Base-by-base conservation (phyloP, 2,113 vertebrate genomes). In the Callithrix jacchus region DNA sequence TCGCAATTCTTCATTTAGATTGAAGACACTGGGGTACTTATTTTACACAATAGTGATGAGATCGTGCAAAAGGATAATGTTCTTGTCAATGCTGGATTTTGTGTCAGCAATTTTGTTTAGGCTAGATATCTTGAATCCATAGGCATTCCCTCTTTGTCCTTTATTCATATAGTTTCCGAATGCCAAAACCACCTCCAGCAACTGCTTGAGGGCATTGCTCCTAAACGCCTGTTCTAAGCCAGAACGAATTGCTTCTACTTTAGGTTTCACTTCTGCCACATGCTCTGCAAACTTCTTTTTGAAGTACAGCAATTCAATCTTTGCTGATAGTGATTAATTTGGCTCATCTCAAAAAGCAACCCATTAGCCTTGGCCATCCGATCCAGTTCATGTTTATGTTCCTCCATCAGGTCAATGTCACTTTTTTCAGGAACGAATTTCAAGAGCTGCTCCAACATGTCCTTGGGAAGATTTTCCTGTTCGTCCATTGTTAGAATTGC, bases 111-210 rank as follows among this genome's bases (percentile, higher is more conserved):
- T 99, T 98, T 99, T 99, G 98, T 99, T 99, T 94, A 99, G 99
- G 79, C 99, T 99, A 89, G 99, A 99, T 97, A 99, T 99, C 98
- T 99, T 99, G 98, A 99, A 99, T 93, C 99, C 99, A 1, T 99
- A 99, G 0, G 99, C 99, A 0, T 99, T 99, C 49, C 99, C 99
- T 98, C 99, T 99, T 98, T 99, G 99, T 92, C 99, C 99, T 97
- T 99, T 99, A 98, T 99, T 99, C 99, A 99, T 99, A 98, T 99
- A 99, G 99, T 99, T 99, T 70, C 99, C 99, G 37, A 99, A 99
- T 17, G 99, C 99, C 98, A 99, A 98, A 94, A 99, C 99, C 98
- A 99, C 99, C 97, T 99, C 99, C 96, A 99, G 88, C 93, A 99
- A 98, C 98, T 99, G 99, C 98, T 99, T 99, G 93, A 99, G 98